Percentiles rank a stretch among this genome's conserved stretches.
phyloP scores from a whole-genome alignment of 2,888 invertebrate species.

The Hololepta plana region DNA sequence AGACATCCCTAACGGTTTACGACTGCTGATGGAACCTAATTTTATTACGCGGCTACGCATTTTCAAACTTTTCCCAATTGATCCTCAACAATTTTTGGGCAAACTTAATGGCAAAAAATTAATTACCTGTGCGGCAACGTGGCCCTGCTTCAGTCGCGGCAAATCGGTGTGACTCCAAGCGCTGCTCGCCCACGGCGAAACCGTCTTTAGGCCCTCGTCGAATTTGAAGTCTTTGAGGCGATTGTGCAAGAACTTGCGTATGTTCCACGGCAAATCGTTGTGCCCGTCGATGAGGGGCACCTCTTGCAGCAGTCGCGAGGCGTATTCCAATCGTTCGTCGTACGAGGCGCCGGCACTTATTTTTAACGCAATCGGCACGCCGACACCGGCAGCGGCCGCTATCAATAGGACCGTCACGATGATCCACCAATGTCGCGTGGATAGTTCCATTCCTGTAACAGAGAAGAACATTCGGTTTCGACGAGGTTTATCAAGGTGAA shows the following conservation, averaged over 20 bases:
- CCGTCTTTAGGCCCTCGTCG: conserved; percentile 46
- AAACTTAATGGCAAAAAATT: too few species aligned
- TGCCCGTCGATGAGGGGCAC: conserved; percentile 71
- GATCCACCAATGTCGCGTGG: conserved; percentile 55
- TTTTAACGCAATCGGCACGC: conserved; percentile 60
- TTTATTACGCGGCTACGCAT: too few species aligned
- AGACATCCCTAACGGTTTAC: too few species aligned
- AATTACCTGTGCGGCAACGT: conserved; percentile 60
- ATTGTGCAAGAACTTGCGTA: conserved; percentile 77
- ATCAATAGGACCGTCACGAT: conserved; percentile 57
- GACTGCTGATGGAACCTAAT: too few species aligned
- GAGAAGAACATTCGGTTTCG: too few species aligned
- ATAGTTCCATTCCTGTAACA: conserved; percentile 34
- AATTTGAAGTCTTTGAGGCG: conserved; percentile 68
- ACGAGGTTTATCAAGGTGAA: too few species aligned
- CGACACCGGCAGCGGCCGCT: conserved; percentile 63
- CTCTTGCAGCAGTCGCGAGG: conserved; percentile 53
- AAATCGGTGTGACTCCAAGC: conserved; percentile 70
- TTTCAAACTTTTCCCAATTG: too few species aligned
- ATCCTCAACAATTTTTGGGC: too few species aligned
- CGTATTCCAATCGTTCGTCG: conserved; percentile 56
- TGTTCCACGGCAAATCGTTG: conserved; percentile 84
- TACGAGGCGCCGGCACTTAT: conserved; percentile 60
- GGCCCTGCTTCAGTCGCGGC: conserved; percentile 50
- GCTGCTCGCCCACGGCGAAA: conserved; percentile 52